Evolutionary conservation across 2,797 vertebrate genomes (phyloP).

Genomic region (Antennarius maculatus): DNA sequence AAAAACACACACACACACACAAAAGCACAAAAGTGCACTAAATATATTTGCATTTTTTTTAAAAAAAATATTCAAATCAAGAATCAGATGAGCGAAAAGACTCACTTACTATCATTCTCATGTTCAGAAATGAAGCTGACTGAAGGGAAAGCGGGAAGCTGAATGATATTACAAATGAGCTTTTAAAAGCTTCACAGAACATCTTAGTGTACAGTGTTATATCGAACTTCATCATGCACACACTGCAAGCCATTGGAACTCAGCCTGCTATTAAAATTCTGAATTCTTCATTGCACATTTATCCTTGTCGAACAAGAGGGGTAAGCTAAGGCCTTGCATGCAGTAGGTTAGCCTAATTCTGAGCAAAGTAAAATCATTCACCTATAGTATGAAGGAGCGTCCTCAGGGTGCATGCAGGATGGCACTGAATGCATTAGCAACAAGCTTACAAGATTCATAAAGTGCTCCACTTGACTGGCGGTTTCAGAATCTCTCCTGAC

Average conservation of each 20-base stretch:
- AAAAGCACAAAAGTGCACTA: background rate
- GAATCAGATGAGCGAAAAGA: slow-evolving; percentile 2
- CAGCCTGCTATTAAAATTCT: slow-evolving; percentile 37
- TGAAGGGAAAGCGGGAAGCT: slow-evolving; percentile 15
- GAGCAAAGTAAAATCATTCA: slow-evolving; percentile 50
- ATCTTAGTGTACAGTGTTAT: slow-evolving; percentile 35
- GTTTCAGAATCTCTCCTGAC: slow-evolving; percentile 48
- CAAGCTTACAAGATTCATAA: slow-evolving; percentile 61
- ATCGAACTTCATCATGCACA: slow-evolving; percentile 40
- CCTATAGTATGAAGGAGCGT: slow-evolving; percentile 55
- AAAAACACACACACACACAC: too few species aligned
- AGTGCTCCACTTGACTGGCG: slow-evolving; percentile 60
- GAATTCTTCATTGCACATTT: slow-evolving; percentile 13
- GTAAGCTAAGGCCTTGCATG: slow-evolving; percentile 18
- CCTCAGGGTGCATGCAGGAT: slow-evolving; percentile 57
- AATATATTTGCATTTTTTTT: background rate
- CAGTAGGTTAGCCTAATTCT: slow-evolving; percentile 55
- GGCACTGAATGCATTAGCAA: slow-evolving; percentile 64
- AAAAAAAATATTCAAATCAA: background rate
- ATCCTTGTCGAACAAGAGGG: background rate
- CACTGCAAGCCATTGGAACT: slow-evolving; percentile 9
- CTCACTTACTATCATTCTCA: slow-evolving; percentile 3
- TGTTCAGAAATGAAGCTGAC: slow-evolving; percentile 1
- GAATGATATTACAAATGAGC: slow-evolving; percentile 37
- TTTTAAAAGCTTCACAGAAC: slow-evolving; percentile 44